Evolutionary conservation across 2,888 invertebrate genomes (phyloP).

Genomic region (Parnassius smintheus): DNA sequence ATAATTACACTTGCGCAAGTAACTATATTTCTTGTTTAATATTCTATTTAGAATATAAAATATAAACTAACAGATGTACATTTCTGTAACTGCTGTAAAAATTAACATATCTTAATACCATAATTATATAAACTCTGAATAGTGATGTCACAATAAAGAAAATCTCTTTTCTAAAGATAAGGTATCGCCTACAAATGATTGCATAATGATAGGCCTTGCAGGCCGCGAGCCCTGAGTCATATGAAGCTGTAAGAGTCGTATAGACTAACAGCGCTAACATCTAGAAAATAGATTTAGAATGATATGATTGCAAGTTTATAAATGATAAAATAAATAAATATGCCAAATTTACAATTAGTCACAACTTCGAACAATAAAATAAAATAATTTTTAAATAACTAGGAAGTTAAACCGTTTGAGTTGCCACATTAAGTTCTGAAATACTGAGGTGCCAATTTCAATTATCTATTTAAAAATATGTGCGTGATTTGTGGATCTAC

Average conservation of each 20-base stretch:
- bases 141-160: conserved; percentile 54
- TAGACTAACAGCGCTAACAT: too few species aligned
- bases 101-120: conserved; percentile 24
- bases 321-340: conserved; percentile 41
- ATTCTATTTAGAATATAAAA: conserved; percentile 24
- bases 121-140: conserved; percentile 22
- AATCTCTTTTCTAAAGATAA: conserved; percentile 43
- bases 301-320: conserved; percentile 53
- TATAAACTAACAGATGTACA: conserved; percentile 13
- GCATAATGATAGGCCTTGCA: conserved; percentile 36
- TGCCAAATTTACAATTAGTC: conserved; percentile 37
- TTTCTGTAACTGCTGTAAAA: conserved; percentile 19
- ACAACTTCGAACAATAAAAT: conserved; percentile 47
- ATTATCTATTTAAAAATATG: conserved; percentile 3
- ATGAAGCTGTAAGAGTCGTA: too few species aligned
- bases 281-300: too few species aligned
- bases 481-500: neutral
- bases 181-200: conserved; percentile 18
- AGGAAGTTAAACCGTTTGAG: conserved; percentile 35
- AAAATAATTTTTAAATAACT: conserved; percentile 46
- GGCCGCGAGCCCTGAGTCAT: too few species aligned
- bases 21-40: conserved; percentile 36
- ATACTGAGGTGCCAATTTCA: neutral
- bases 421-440: conserved; percentile 6
- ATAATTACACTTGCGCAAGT: conserved; percentile 59